Percentiles rank a stretch among this genome's conserved stretches.
Evolutionary conservation across 92 coral and sea anemone species (phyloP).

Genomic region (Micromussa lordhowensis): DNA sequence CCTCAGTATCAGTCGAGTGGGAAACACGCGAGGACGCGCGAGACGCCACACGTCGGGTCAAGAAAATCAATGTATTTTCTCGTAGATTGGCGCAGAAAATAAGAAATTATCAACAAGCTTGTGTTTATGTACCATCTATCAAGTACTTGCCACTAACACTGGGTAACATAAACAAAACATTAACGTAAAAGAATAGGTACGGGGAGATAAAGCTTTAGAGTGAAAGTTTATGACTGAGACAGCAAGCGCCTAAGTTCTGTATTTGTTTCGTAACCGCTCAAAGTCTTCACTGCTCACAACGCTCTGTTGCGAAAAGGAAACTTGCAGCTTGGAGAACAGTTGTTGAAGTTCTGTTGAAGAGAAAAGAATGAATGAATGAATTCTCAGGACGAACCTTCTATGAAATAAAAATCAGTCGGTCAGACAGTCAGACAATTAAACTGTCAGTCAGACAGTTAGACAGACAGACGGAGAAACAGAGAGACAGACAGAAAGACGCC

Average conservation of each 20-base stretch:
- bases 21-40: no score
- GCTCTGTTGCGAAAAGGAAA: slow-evolving; percentile 35
- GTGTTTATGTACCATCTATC: not conserved
- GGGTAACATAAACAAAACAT: not conserved
- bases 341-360: slow-evolving; percentile 61
- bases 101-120: not conserved
- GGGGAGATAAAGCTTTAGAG: not conserved
- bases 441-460: not conserved
- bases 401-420: not conserved
- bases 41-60: no score
- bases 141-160: not conserved
- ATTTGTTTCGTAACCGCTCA: slow-evolving; percentile 58
- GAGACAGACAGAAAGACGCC: no score
- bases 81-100: not conserved
- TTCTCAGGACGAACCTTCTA: not conserved
- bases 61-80: not conserved
- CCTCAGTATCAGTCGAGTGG: no score
- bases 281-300: slow-evolving; percentile 59
- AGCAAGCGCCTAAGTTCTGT: slow-evolving; percentile 18
- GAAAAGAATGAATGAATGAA: not conserved
- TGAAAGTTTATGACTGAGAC: not conserved
- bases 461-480: no score
- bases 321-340: slow-evolving; percentile 66
- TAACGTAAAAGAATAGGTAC: not conserved
- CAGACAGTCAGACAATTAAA: not conserved